A percentile compares a stretch with the other conserved stretches of the same genome.
Conservation (phyloP, 64 coral and sea anemone genomes). For the Montipora capricornis region DNA sequence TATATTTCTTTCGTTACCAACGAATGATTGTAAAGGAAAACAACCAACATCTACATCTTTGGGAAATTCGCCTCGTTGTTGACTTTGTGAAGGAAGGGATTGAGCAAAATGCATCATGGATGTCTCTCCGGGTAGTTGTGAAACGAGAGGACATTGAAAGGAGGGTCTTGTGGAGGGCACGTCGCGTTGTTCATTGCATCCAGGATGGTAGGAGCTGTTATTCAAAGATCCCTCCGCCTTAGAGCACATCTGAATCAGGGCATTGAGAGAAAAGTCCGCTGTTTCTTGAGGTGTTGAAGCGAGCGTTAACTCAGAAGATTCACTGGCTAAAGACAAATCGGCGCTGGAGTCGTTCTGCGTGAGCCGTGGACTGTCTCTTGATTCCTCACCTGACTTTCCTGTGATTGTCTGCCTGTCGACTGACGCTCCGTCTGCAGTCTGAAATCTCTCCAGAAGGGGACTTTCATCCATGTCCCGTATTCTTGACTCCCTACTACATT, state of each 20-base stretch:
- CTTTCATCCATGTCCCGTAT: neutral
- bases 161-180: neutral
- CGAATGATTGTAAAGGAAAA: neutral
- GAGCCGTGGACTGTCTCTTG: neutral
- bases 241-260: slow-evolving; percentile 31
- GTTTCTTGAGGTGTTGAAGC: neutral
- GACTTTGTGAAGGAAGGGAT: neutral
- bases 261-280: slow-evolving; percentile 8
- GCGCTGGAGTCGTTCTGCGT: neutral
- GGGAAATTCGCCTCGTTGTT: neutral
- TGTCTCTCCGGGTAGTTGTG: no score
- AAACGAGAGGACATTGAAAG: neutral
- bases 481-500: neutral
- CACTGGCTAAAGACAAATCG: neutral
- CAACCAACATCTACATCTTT: neutral
- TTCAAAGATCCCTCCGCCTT: neutral
- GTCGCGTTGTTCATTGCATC: neutral
- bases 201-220: neutral
- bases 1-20: neutral
- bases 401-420: neutral
- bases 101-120: no score
- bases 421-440: no score
- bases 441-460: no score
- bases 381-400: neutral
- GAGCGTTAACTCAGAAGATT: neutral